A percentile compares a stretch with the other conserved stretches of the same genome.
Evolutionary conservation across 2,797 vertebrate species (phyloP).

Genomic region (Macropus fuliginosus): DNA sequence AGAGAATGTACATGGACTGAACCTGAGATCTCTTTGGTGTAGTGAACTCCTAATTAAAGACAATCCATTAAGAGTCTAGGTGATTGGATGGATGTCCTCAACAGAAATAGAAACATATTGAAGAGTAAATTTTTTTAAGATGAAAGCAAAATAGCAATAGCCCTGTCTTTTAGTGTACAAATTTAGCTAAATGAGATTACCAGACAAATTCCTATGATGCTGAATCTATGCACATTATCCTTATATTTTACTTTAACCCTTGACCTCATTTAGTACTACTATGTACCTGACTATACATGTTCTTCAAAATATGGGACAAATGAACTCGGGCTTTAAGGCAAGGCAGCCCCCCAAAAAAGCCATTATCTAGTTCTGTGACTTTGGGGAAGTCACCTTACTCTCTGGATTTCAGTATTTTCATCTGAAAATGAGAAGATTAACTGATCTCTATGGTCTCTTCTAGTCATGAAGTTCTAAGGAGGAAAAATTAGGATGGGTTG

Average conservation of each 20-base stretch:
- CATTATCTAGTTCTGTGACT: neutral
- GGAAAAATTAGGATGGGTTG: neutral
- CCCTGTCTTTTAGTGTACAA: neutral
- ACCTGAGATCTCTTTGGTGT: neutral
- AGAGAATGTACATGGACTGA: neutral
- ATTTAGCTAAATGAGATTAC: neutral
- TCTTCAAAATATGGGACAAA: neutral
- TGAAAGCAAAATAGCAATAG: neutral
- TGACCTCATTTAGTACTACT: neutral
- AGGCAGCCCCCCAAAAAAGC: neutral
- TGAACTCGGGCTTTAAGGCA: neutral
- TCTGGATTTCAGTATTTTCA: neutral
- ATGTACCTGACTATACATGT: neutral
- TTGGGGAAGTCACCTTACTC: neutral
- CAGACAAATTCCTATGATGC: neutral
- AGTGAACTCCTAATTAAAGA: neutral
- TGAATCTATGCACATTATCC: neutral
- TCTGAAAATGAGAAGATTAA: neutral
- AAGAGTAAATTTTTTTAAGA: neutral
- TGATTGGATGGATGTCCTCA: neutral
- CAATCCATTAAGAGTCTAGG: neutral
- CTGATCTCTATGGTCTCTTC: neutral
- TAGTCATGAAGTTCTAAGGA: neutral
- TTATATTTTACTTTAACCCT: neutral
- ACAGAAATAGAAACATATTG: neutral